Evolutionary conservation across 1,140 invertebrate genomes (phyloP), one percentile per base, ranked within the genome.

Genomic region (Melanaphis sacchari): DNA sequence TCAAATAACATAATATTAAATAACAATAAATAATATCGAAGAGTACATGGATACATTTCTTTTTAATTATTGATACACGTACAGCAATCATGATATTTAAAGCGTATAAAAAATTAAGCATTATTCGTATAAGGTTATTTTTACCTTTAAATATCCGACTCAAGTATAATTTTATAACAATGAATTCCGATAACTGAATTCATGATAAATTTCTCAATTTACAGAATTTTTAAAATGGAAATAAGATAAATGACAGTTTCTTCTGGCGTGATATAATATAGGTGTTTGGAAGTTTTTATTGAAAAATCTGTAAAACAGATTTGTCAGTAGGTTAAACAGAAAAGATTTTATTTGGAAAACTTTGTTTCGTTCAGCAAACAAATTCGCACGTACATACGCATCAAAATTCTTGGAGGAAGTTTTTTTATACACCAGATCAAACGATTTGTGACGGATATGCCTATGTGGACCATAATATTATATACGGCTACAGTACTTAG

Each of bases 271-370:
- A 87, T 52, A 18, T 43, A 88, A 9, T 49, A 52, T n/a, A 88
- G 46, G 46, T 38, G 87, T 89, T 22, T 38, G 9, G 24, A 89
- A 89, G 46, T 52, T 89, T 89, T 89, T 89, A 54, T 89, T 38
- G 87, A 43, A 52, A 89, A 89, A 54, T 89, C 87, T 38, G 8
- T 21, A 54, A 89, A 89, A 54, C 22, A 26, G 36, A 89, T 89
- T 89, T 89, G 26, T 38, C 21, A 38, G 36, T 43, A 38, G 43
- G 43, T 46, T 46, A 22, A 36, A 54, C n/a, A 36, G 22, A 38
- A 52, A 31, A 49, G 26, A 15, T 54, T 89, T 89, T 36, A 36
- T 88, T 89, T 26, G 46, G 22, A 7, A 54, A 89, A 43, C n/a
- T 54, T 89, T 52, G n/a, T 89, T 89, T 49, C 0, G 36, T 54